These are phyloP conservation scores for Porites divaricata DNA, from an alignment of 92 coral and sea anemone genomes.

Conservation along the genomic window DNA sequence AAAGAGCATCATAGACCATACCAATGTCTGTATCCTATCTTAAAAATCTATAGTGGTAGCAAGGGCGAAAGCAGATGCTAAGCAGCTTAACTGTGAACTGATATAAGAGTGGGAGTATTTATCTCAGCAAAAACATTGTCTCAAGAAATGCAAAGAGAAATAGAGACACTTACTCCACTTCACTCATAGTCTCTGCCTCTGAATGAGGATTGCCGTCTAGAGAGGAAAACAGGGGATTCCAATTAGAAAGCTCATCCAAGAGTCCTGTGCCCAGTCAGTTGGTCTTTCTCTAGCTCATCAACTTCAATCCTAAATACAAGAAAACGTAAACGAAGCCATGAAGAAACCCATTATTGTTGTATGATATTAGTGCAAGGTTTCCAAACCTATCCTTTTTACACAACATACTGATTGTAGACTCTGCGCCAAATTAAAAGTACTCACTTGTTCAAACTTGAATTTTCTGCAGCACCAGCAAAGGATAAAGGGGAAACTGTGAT, in stretches of 20 bases:
- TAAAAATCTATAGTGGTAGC: conserved; percentile 3
- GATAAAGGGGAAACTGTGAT: too few relatives aligned
- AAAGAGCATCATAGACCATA: too few relatives aligned
- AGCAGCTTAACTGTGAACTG: too few relatives aligned
- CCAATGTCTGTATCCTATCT: too few relatives aligned
- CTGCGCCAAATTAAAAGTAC: too few relatives aligned
- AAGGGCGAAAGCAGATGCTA: too few relatives aligned
- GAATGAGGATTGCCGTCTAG: conserved; percentile 8
- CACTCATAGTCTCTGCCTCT: conserved; percentile 15
- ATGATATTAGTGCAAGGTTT: neutral
- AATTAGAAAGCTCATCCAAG: neutral
- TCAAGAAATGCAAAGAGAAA: neutral
- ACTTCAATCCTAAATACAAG: conserved; percentile 5
- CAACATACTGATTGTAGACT: too few relatives aligned
- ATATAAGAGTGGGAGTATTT: too few relatives aligned
- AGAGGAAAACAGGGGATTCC: conserved; percentile 13
- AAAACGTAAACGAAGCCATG: neutral
- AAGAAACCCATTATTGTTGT: neutral
- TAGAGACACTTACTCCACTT: conserved; percentile 10
- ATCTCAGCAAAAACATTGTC: neutral
- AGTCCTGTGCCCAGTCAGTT: conserved; percentile 18
- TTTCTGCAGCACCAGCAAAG: too few relatives aligned
- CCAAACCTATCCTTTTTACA: neutral
- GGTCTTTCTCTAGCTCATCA: neutral
- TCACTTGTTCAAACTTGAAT: too few relatives aligned